Evolutionary conservation across 37 sponge, comb jelly and placozoan genomes (phyloP), one percentile per base, ranked within the genome.

Genomic region (Ephydatia muelleri): DNA sequence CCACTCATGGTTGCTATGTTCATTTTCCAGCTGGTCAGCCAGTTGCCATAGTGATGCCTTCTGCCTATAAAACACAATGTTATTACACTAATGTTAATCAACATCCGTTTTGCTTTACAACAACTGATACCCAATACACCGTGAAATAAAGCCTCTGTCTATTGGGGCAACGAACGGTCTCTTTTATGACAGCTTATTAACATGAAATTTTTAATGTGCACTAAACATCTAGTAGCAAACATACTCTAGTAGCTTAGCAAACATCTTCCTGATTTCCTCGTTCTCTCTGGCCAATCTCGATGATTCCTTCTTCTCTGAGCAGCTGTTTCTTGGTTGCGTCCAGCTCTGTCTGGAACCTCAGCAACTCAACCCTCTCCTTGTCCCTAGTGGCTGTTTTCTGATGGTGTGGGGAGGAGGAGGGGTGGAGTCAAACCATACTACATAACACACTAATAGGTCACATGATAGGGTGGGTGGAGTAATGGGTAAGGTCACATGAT

Each of bases 31-130:
- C 43, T 90, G 73, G 39, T 87, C 91, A 12, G 94, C 94, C 90
- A 90, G 94, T 64, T 90, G 88, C 91, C 91, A 94, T 43, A 94
- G 80, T 4, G 91, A 86, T 26, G 88, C 94, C 85, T 94, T 94
- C 77, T 94, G 94, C 49, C 94, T 93, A 49, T 27, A 73, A 25
- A 23, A 27, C 0, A 35, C 27, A 84, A 57, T n/a, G n/a, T n/a
- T n/a, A n/a, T n/a, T n/a, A n/a, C n/a, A n/a, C n/a, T n/a, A n/a
- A n/a, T n/a, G n/a, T n/a, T n/a, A n/a, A n/a, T n/a, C n/a, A n/a
- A n/a, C n/a, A n/a, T n/a, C n/a, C n/a, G n/a, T n/a, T n/a, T n/a
- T n/a, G n/a, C n/a, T n/a, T n/a, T n/a, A n/a, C n/a, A n/a, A n/a
- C n/a, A n/a, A n/a, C n/a, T n/a, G n/a, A n/a, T n/a, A n/a, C n/a